Evolutionary conservation across 2,888 invertebrate species (phyloP).

Genomic region (Sipunculus nudus): DNA sequence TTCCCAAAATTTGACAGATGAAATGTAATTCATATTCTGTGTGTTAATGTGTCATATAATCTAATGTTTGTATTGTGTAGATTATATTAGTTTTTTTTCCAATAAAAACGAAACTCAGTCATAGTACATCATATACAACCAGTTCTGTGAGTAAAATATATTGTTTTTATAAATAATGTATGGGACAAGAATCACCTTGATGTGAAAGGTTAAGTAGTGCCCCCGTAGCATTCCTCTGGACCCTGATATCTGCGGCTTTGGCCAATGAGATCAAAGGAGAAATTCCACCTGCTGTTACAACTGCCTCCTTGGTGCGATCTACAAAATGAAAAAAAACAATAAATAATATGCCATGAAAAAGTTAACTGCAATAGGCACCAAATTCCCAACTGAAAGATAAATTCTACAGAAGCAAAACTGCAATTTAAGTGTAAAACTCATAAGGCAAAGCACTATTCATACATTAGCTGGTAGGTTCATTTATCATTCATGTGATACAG

Average conservation of each 20-base stretch:
- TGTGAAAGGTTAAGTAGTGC: constrained; percentile 57
- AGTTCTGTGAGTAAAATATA: too few species aligned
- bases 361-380: too few species aligned
- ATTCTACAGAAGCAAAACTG: background rate
- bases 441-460: background rate
- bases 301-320: constrained; percentile 48
- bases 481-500: too few species aligned
- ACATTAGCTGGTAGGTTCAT: too few species aligned
- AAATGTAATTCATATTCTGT: too few species aligned
- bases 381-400: background rate
- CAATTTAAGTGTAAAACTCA: background rate
- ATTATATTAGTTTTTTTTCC: too few species aligned
- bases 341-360: background rate
- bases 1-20: too few species aligned
- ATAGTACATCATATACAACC: too few species aligned
- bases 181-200: constrained; percentile 45
- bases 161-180: too few species aligned
- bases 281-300: constrained; percentile 45
- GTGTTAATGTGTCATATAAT: too few species aligned
- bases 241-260: constrained; percentile 47
- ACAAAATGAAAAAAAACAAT: constrained; percentile 2
- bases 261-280: constrained; percentile 45
- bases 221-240: constrained; percentile 55
- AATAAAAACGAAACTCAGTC: too few species aligned
- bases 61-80: too few species aligned